Evolutionary conservation across 2,113 vertebrate species (phyloP).

Genomic region (Furnarius figulus): DNA sequence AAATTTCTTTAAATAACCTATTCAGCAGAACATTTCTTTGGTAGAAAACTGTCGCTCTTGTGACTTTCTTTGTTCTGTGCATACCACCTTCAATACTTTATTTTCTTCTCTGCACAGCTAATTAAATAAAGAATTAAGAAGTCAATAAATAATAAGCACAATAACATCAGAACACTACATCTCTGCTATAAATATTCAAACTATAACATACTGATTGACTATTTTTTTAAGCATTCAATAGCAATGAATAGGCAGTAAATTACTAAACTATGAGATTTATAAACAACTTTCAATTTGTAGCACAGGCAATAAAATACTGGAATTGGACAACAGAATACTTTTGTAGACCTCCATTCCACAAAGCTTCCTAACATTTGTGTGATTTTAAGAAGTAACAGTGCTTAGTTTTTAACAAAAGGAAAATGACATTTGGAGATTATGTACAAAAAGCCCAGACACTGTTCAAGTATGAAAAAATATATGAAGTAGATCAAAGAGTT

Average conservation of each 20-base stretch:
- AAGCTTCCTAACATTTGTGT: neutral
- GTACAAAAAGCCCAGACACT: neutral
- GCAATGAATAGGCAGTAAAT: neutral
- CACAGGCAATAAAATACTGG: neutral
- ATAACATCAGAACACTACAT: neutral
- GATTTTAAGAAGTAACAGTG: neutral
- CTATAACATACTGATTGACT: neutral
- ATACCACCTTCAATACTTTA: neutral
- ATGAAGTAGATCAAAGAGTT: neutral
- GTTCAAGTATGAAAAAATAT: neutral
- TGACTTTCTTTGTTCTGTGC: neutral
- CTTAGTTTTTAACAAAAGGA: neutral
- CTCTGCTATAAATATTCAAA: neutral
- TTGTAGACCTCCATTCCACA: neutral
- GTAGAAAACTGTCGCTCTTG: neutral
- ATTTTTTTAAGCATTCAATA: neutral
- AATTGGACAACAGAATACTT: neutral
- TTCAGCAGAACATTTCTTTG: neutral
- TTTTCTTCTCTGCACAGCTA: neutral
- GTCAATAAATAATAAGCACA: neutral
- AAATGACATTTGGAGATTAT: neutral
- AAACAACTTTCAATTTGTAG: neutral
- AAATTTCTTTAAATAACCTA: neutral
- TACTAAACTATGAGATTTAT: neutral
- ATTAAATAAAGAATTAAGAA: neutral